Conservation (phyloP, 2,888 invertebrate genomes). For the Apoderus coryli region DNA sequence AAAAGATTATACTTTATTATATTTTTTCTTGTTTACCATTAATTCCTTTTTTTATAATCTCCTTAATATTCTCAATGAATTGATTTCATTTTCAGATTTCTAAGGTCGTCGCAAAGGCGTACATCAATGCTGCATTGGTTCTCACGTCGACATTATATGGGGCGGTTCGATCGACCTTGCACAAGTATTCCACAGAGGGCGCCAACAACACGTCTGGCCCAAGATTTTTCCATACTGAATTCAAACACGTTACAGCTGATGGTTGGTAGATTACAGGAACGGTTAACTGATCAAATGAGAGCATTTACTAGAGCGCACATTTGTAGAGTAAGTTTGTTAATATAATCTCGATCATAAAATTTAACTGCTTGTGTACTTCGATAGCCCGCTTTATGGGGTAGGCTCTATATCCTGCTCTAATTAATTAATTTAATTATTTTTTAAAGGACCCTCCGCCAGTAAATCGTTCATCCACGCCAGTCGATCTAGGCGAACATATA, state of each 20-base stretch:
- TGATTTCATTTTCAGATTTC: conserved; percentile 16
- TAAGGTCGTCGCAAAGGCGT: conserved; percentile 23
- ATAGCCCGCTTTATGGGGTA: too few species aligned
- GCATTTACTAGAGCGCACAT: conserved; percentile 17
- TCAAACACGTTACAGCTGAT: conserved; percentile 19
- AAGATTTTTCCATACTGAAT: conserved; percentile 19
- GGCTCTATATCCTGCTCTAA: too few species aligned
- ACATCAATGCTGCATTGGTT: conserved; percentile 23
- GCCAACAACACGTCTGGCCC: conserved; percentile 8
- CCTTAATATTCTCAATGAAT: too few species aligned
- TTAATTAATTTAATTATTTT: too few species aligned
- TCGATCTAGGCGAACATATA: conserved; percentile 26
- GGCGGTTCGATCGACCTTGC: conserved; percentile 17
- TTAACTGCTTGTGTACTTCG: too few species aligned
- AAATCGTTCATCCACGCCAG: conserved; percentile 14
- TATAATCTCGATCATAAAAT: too few species aligned
- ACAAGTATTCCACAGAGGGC: conserved; percentile 11
- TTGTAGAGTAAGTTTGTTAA: too few species aligned
- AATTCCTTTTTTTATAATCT: conserved; percentile 4
- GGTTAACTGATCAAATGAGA: conserved; percentile 22
- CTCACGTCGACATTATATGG: conserved; percentile 21
- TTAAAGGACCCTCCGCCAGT: conserved; percentile 11
- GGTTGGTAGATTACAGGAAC: conserved; percentile 20
- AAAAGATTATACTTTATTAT: too few species aligned
- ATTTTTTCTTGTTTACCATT: too few species aligned